A percentile compares a stretch with the other conserved stretches of the same genome.
These are phyloP conservation scores for Luffia ferchaultella DNA, from an alignment of 2,888 invertebrate species.

Conservation along the genomic window DNA sequence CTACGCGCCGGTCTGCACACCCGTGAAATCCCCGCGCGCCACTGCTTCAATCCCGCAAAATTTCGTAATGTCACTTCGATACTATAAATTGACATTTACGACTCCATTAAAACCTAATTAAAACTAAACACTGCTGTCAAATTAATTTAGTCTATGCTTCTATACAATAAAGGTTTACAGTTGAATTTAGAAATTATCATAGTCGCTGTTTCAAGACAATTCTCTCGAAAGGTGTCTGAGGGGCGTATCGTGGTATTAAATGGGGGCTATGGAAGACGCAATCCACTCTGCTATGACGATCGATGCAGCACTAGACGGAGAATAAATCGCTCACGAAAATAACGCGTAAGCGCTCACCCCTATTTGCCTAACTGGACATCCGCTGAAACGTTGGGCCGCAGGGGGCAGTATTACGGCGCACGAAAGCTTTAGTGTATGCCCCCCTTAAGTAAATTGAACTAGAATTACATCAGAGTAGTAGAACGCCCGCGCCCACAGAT, in stretches of 20 bases:
- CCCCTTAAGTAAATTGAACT: not conserved
- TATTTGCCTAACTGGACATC: slow-evolving; percentile 38
- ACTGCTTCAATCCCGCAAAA: no score
- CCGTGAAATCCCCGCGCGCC: no score
- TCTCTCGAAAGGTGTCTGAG: slow-evolving; percentile 60
- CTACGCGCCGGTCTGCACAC: no score
- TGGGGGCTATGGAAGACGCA: slow-evolving; percentile 27
- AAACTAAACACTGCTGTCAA: no score
- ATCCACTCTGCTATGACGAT: slow-evolving; percentile 50
- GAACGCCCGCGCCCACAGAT: no score
- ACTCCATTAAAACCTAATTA: no score
- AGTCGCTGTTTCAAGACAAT: slow-evolving; percentile 55
- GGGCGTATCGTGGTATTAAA: not conserved
- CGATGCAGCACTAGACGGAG: slow-evolving; percentile 31
- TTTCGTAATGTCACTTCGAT: not conserved
- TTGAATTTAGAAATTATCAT: slow-evolving; percentile 4
- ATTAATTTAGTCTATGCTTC: no score
- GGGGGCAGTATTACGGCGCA: slow-evolving; percentile 10
- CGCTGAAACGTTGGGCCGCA: slow-evolving; percentile 28
- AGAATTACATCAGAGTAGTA: not conserved
- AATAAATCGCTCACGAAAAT: slow-evolving; percentile 43
- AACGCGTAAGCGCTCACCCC: slow-evolving; percentile 25
- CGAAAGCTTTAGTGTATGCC: slow-evolving; percentile 25
- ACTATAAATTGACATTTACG: not conserved
- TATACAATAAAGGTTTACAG: not conserved